Evolutionary conservation across 2,113 vertebrate genomes (phyloP), one percentile per base, ranked within the genome.

Genomic region (Hirundichthys speculiger): DNA sequence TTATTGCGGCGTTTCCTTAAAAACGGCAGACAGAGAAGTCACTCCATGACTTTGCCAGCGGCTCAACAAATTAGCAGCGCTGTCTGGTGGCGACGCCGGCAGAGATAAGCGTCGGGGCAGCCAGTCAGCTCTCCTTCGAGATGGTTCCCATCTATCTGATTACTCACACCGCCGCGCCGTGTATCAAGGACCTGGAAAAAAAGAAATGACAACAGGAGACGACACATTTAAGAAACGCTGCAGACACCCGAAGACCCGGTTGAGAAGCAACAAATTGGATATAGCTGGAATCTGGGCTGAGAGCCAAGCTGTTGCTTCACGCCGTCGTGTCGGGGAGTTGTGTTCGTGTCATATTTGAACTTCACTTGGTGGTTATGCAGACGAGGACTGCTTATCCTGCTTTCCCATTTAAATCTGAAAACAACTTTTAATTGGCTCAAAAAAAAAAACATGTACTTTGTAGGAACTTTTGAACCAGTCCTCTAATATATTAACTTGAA

Each of bases 31-130:
- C 40, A 49, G 49, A 22, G n/a, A 52, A 49, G 59, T 71, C 53
- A 82, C 38, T 61, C 59, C 63, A 42, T 80, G 77, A 78, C 56
- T 77, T 75, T 21, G 21, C 74, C 83, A 85, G 64, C 72, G 89
- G 78, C 72, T 89, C 79, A 83, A 85, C 77, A 90, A 90, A 90
- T 92, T 85, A 88, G 78, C 70, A 82, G 77, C 72, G 71, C 81
- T 84, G 85, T 82, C 81, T 73, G 70, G 52, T 22, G 47, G 68
- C 21, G 7, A 70, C 58, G 68, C 70, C 61, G 59, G 60, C 45
- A 15, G 54, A 89, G 80, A 86, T 86, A 85, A 70, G 70, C 38
- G 42, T 71, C 69, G 61, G 11, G 64, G 76, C 54, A 62, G 62
- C 51, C 77, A 77, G 61, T 78, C 77, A 57, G 75, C 62, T 60